Evolutionary conservation across 1,140 invertebrate species (phyloP), one percentile per base, ranked within the genome.

Genomic region (Philopotamus ludificatus): DNA sequence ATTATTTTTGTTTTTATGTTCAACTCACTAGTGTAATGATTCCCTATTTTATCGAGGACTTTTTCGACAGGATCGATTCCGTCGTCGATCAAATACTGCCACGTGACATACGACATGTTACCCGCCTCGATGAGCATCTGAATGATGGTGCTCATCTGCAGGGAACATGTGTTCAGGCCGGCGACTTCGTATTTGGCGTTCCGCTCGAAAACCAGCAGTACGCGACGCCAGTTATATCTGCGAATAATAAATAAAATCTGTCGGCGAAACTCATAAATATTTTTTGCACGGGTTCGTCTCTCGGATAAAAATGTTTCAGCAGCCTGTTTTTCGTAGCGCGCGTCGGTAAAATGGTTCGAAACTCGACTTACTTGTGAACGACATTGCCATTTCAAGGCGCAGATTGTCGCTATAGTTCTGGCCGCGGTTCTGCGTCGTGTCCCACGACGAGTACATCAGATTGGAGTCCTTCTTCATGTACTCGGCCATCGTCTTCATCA

Each of bases 401-500:
- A 81, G 54, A 50, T 80, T 81, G 63, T 80, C 77, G 0, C 76
- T 79, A 59, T 75, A 74, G 63, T 85, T 84, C 22, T 76, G 73
- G 21, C 74, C 70, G 1, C 85, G 76, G 54, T 85, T 82, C 2
- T 85, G 79, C 0, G 80, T 78, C 3, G 85, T 82, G 63, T 84
- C 81, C 68, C 81, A 81, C 0, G 79, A 76, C 0, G 74, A 77
- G 72, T 79, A 80, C 26, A 77, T 75, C 4, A 80, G 79, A 1
- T 59, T 63, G 1, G 25, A 20, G 3, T 84, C 77, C 64, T 86
- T 87, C 34, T 86, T 87, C 39, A 89, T 73, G 65, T 80, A 83
- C 63, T 87, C 82, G 0, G 86, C 84, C 70, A 89, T 78, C 0
- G 85, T 85, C 63, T 85, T 86, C 84, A 86, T 87, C 81, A 89